Percentiles rank a stretch among this genome's conserved stretches.
These are phyloP conservation scores for Pterois miles DNA, from an alignment of 2,797 vertebrate genomes.

Conservation along the genomic window DNA sequence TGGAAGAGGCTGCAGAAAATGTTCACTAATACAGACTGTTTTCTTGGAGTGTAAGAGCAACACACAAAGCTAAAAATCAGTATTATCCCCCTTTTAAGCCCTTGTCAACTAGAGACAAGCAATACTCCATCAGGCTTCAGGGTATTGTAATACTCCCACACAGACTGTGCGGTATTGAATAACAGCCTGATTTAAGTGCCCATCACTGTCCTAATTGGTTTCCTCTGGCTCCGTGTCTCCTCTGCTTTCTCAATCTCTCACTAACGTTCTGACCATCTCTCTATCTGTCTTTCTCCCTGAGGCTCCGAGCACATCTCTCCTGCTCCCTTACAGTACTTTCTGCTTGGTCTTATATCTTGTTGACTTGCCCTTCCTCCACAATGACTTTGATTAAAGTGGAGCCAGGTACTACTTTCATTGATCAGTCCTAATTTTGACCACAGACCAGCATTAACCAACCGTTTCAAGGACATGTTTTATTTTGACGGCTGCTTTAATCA, in stretches of 20 bases:
- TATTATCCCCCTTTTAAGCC: conserved; percentile 66
- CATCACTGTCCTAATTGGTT: conserved; percentile 77
- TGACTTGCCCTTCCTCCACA: not conserved
- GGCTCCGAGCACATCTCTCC: conserved; percentile 32
- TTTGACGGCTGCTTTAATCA: conserved; percentile 44
- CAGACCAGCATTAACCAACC: conserved; percentile 29
- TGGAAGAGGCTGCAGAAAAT: conserved; percentile 33
- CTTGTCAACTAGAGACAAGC: conserved; percentile 65
- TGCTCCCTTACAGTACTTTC: conserved; percentile 7
- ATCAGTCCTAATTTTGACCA: conserved; percentile 38
- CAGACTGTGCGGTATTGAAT: conserved; percentile 65
- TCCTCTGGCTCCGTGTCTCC: conserved; percentile 67
- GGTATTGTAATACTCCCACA: conserved; percentile 67
- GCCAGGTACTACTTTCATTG: conserved; percentile 28
- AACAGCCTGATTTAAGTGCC: conserved; percentile 73
- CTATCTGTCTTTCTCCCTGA: conserved; percentile 22
- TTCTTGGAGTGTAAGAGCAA: conserved; percentile 42
- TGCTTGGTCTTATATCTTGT: conserved; percentile 12
- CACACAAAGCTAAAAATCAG: conserved; percentile 57
- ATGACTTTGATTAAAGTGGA: conserved; percentile 39
- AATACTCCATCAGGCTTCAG: conserved; percentile 65
- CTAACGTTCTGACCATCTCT: conserved; percentile 44
- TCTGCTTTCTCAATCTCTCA: conserved; percentile 51
- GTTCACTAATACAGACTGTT: conserved; percentile 42
- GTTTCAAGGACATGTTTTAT: conserved; percentile 37